Evolutionary conservation across 2,113 vertebrate species (phyloP).

Genomic region (Okapia johnstoni): DNA sequence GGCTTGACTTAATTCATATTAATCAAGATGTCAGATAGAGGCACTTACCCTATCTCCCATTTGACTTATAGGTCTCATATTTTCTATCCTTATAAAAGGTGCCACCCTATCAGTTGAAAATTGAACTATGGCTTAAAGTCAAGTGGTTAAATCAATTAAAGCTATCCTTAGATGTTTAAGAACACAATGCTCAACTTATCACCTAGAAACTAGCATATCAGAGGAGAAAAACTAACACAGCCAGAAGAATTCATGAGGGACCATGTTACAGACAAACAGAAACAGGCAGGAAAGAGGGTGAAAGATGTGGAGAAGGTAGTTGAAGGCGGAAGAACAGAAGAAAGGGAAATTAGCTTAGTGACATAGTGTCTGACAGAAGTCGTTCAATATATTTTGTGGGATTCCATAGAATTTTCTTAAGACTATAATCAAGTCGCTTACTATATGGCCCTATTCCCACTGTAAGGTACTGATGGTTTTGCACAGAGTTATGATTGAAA

Average conservation of each 20-base stretch:
- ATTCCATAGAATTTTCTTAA: not conserved
- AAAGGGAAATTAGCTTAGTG: not conserved
- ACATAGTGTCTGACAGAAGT: not conserved
- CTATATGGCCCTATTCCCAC: not conserved
- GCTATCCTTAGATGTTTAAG: slow-evolving; percentile 32
- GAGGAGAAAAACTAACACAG: not conserved
- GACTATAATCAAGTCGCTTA: not conserved
- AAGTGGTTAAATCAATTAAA: slow-evolving; percentile 62
- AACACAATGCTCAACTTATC: slow-evolving; percentile 28
- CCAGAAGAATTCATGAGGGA: not conserved
- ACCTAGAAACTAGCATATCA: not conserved
- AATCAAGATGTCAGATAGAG: slow-evolving; percentile 57
- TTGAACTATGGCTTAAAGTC: slow-evolving; percentile 56
- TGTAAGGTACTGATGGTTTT: not conserved
- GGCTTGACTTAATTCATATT: slow-evolving; percentile 42
- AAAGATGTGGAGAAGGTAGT: not conserved
- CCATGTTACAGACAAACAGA: not conserved
- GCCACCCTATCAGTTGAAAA: slow-evolving; percentile 28
- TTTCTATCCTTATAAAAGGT: slow-evolving; percentile 53
- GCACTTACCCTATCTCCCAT: slow-evolving; percentile 42
- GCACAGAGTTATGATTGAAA: not conserved
- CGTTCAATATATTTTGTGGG: not conserved
- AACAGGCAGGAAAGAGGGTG: not conserved
- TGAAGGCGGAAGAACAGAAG: not conserved
- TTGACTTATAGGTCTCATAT: slow-evolving; percentile 33